Evolutionary conservation across 2,797 vertebrate species (phyloP).

Genomic region (Danio albolineatus): DNA sequence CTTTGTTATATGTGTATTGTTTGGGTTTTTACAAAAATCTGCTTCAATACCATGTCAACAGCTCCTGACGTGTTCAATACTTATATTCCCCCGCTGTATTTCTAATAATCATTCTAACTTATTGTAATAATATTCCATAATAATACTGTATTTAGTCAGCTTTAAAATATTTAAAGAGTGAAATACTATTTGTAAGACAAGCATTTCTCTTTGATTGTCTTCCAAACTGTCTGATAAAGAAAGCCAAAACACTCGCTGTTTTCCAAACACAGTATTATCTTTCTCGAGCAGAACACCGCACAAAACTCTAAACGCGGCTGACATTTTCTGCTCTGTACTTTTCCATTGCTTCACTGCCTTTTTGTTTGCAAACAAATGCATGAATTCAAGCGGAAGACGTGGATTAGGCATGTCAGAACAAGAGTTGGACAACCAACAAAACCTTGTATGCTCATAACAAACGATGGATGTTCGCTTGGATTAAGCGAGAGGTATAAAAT

Average conservation of each 20-base stretch:
- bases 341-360: background rate
- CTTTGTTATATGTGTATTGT: too few relatives aligned
- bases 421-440: background rate
- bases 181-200: background rate
- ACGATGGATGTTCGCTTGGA: background rate
- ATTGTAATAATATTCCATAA: too few relatives aligned
- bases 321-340: background rate
- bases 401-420: slow-evolving; percentile 24
- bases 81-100: too few relatives aligned
- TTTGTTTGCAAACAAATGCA: slow-evolving; percentile 5
- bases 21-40: too few relatives aligned
- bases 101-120: too few relatives aligned
- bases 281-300: background rate
- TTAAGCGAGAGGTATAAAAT: background rate
- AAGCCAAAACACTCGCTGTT: slow-evolving; percentile 23
- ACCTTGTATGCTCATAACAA: slow-evolving; percentile 9
- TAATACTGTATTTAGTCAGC: too few relatives aligned
- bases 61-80: too few relatives aligned
- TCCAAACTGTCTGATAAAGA: slow-evolving; percentile 1
- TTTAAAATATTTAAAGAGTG: too few relatives aligned
- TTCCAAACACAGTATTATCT: slow-evolving; percentile 30
- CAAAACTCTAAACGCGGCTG: slow-evolving; percentile 7
- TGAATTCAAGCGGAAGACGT: slow-evolving; percentile 15
- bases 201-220: background rate
- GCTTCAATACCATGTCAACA: too few relatives aligned